phyloP scores from a whole-genome alignment of 2,113 vertebrate species.

The Laterallus jamaicensis region DNA sequence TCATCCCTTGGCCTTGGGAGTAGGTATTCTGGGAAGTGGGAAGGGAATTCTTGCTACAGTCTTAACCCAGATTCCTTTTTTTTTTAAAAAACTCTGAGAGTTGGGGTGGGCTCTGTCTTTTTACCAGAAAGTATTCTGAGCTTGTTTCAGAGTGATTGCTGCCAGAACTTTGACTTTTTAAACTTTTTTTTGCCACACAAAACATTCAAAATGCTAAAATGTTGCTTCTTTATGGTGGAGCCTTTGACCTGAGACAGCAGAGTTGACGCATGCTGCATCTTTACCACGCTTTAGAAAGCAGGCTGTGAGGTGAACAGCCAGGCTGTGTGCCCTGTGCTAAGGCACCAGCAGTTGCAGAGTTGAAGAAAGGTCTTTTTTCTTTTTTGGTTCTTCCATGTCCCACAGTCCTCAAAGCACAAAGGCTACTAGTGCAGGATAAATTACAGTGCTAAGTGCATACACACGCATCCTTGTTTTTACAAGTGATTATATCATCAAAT shows the following conservation, averaged over 20 bases:
- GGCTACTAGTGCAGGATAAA: neutral
- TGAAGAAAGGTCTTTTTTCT: neutral
- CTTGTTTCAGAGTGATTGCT: neutral
- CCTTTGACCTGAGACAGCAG: neutral
- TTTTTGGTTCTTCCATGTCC: neutral
- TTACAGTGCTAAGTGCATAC: neutral
- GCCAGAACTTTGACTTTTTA: neutral
- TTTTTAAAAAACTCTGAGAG: neutral
- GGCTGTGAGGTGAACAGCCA: accelerated
- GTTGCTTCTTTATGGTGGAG: neutral
- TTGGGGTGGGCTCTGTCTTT: neutral
- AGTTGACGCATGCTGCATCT: neutral
- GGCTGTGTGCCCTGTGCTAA: neutral
- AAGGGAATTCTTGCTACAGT: neutral
- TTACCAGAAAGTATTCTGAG: neutral
- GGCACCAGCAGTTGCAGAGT: neutral
- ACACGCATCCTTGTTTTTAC: neutral
- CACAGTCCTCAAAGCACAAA: neutral
- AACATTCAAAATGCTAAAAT: neutral
- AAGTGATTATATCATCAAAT: neutral
- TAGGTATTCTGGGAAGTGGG: neutral
- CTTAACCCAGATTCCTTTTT: neutral
- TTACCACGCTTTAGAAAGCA: neutral
- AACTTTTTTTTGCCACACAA: neutral
- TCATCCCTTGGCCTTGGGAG: neutral